A percentile compares a stretch with the other conserved stretches of the same genome.
Evolutionary conservation across 2,888 invertebrate genomes (phyloP).

Genomic region (Aporophyla lueneburgensis): DNA sequence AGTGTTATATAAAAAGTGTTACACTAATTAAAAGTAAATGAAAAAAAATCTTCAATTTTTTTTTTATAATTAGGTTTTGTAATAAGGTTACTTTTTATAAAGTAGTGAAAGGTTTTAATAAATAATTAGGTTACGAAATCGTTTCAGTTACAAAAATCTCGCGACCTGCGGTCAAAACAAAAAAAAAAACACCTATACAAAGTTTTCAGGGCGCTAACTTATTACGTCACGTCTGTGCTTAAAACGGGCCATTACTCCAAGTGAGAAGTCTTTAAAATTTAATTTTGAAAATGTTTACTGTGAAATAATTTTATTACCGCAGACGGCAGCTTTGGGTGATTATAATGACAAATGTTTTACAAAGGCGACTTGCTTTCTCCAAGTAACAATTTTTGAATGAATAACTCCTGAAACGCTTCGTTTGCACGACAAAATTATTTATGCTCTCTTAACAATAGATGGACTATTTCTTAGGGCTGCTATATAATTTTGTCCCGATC

Average conservation of each 20-base stretch:
- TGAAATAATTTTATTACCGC: constrained; percentile 82
- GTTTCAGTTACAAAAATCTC: constrained; percentile 26
- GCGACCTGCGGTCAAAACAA: neutral
- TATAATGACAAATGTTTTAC: constrained; percentile 79
- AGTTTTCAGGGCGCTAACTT: constrained; percentile 61
- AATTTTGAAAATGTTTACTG: constrained; percentile 83
- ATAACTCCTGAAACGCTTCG: constrained; percentile 67
- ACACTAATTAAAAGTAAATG: too few relatives aligned
- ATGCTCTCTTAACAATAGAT: constrained; percentile 56
- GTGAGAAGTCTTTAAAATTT: constrained; percentile 78
- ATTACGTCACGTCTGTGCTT: constrained; percentile 67
- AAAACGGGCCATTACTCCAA: constrained; percentile 72
- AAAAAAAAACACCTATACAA: constrained; percentile 35
- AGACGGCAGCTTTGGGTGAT: constrained; percentile 78
- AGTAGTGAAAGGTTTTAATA: neutral
- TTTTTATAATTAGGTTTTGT: neutral
- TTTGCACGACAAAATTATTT: constrained; percentile 63
- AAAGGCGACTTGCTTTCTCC: constrained; percentile 67
- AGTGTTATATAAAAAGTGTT: neutral
- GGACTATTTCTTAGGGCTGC: constrained; percentile 44
- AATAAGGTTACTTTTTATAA: neutral
- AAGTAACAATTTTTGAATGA: constrained; percentile 71
- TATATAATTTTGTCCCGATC: constrained; percentile 18
- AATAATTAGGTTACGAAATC: constrained; percentile 27
- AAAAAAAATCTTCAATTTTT: neutral